Base-by-base conservation (phyloP, 2,113 vertebrate genomes). In the Pitta sordida region DNA sequence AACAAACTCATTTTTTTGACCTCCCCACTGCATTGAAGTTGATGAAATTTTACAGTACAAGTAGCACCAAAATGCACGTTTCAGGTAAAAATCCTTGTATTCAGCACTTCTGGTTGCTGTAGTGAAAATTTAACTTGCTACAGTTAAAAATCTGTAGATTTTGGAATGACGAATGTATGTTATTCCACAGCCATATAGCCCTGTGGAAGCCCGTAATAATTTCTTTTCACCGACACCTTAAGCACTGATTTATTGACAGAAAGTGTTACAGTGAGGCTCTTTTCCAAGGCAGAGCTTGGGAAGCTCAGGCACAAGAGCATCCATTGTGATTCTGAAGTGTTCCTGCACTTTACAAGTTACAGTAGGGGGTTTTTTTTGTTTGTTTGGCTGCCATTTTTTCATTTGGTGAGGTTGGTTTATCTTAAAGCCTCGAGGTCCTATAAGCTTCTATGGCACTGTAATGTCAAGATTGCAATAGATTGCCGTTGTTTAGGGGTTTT, bases 41-140 rank as follows among this genome's bases (percentile, higher is more conserved):
- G 36, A 39, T 46, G 39, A 44, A 55, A 30, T 13, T 62, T 69
- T 34, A 46, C 53, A 21, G 3, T 20, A 2, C 21, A 76, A 10
- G 9, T 21, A 59, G 7, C 30, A 24, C 43, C 29, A 44, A 5
- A 0, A 0, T 19, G 23, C 26, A 15, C 2, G 0, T 22, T 37
- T 52, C 20, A 16, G 21, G 13, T 14, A 34, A 51, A 93, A 78
- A 43, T 62, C 23, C 18, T 6, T 27, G 3, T 13, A 3, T 29
- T 23, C n/a, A 7, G 23, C 30, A 5, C 6, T 29, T 8, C 15
- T 16, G 27, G 53, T 51, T 44, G 41, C 49, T 69, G 34, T 9
- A 81, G 22, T 46, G 26, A 69, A 69, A 83, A 73, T 51, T 37
- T 12, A 17, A n/a, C 32, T 74, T 75, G 7, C 24, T n/a, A 7